Base-by-base conservation (phyloP, 2,797 vertebrate species). In the Synaphobranchus kaupii region DNA sequence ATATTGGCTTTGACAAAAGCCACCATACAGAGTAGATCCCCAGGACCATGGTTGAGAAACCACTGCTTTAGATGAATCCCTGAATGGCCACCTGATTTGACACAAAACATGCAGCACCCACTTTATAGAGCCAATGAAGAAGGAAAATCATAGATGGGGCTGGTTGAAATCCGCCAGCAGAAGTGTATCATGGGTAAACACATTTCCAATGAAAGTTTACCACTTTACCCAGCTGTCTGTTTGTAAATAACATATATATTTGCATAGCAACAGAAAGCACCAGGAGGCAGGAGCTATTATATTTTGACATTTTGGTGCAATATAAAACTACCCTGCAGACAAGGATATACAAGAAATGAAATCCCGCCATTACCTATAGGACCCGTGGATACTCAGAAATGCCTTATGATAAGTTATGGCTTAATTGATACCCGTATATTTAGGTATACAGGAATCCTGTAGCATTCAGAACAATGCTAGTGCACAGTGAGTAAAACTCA, bases 171-270 rank as follows among this genome's bases (percentile, higher is more conserved):
- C 60, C 34, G 34, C 31, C 47, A 0, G n/a, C n/a, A 34, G 52
- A 84, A 31, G 52, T 48, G n/a, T 12, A 58, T 34, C 54, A 34
- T 58, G 31, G 83, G 52, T 60, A 84, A 84, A 84, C 54, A 60
- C 8, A 84, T 8, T 84, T 56, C 20, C 4, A 17, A 31, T 34
- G 52, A 84, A 50, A 44, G 48, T 50, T 83, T 83, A 83, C 15
- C 48, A 54, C 4, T 10, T 58, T 54, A 56, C 56, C 28, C 31
- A 31, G n/a, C 54, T 60, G 52, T 31, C n/a, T 48, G n/a, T 34
- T 13, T 83, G 22, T 54, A 83, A 52, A 52, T 13, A 54, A 83
- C 22, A 47, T n/a, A 50, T n/a, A 28, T 83, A 83, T 83, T 83
- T 83, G 56, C 82, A 56, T 56, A 4, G 20, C 13, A 60, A 20